These are phyloP conservation scores for Rhabdophis nuchalis DNA, from an alignment of 2,797 vertebrate genomes.

Conservation along the genomic window DNA sequence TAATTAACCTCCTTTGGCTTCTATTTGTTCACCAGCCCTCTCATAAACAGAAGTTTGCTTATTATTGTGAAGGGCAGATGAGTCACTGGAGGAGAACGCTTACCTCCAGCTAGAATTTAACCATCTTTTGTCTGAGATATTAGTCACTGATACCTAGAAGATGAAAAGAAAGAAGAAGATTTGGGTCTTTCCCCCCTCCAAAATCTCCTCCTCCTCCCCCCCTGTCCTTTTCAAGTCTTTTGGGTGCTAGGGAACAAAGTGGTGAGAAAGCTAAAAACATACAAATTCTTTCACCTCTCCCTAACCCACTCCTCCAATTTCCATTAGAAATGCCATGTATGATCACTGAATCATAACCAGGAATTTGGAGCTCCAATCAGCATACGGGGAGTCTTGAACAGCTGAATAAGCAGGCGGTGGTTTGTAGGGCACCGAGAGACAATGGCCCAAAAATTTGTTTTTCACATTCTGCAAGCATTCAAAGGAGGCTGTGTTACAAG, in stretches of 20 bases:
- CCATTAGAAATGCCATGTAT: conserved; percentile 63
- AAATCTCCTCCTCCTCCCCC: conserved; percentile 25
- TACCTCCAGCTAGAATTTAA: conserved; percentile 67
- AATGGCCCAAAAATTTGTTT: conserved; percentile 64
- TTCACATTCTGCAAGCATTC: conserved; percentile 43
- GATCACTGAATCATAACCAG: conserved; percentile 76
- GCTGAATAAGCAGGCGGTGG: conserved; percentile 54
- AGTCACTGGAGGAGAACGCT: conserved; percentile 70
- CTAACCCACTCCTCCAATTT: conserved; percentile 19
- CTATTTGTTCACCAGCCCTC: conserved; percentile 69
- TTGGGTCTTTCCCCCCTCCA: conserved; percentile 40
- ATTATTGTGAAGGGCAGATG: conserved; percentile 68
- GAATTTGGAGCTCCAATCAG: conserved; percentile 51
- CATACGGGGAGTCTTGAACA: conserved; percentile 53
- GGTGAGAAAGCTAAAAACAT: not conserved
- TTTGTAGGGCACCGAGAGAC: conserved; percentile 57
- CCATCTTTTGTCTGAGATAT: conserved; percentile 70
- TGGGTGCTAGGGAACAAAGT: conserved; percentile 52
- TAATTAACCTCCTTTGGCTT: conserved; percentile 73
- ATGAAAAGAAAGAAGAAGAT: conserved; percentile 48
- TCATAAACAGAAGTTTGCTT: conserved; percentile 67
- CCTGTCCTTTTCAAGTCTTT: conserved; percentile 52
- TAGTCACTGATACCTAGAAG: conserved; percentile 52
- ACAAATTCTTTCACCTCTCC: not conserved
- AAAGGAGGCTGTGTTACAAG: conserved; percentile 49